These are phyloP conservation scores for Pristionchus japonicus DNA, from an alignment of 2,888 invertebrate genomes.

Conservation along the genomic window DNA sequence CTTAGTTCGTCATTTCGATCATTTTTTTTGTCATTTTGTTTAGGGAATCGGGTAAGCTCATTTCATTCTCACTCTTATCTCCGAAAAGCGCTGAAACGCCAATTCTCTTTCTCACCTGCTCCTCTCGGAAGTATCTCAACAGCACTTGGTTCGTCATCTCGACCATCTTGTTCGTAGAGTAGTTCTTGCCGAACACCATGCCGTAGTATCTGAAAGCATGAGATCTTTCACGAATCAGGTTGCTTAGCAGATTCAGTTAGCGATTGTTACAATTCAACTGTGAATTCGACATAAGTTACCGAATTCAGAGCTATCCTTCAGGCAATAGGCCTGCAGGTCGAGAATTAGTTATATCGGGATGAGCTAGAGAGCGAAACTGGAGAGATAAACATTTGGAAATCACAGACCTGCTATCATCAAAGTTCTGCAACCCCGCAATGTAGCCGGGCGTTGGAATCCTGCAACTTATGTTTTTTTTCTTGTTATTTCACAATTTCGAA, in stretches of 20 bases:
- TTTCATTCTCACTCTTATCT: no score
- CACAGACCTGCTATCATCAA: not conserved
- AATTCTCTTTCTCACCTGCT: not conserved
- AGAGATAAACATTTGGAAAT: not conserved
- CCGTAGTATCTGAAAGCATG: not conserved
- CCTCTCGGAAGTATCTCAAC: slow-evolving; percentile 1
- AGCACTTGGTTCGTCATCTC: slow-evolving; percentile 7
- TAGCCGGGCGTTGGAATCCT: slow-evolving; percentile 20
- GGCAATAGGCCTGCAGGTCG: no score
- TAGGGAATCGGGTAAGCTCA: not conserved
- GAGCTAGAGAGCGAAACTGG: not conserved
- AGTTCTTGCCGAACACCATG: slow-evolving; percentile 28
- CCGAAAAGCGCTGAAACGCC: no score
- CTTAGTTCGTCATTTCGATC: not conserved
- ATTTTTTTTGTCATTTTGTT: not conserved
- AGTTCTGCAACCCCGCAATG: not conserved
- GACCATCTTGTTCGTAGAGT: slow-evolving; percentile 5
- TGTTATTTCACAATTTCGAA: not conserved
- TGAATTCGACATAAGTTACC: no score
- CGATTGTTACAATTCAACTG: no score
- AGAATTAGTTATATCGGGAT: no score
- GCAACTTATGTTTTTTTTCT: not conserved
- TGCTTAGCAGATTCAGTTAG: no score
- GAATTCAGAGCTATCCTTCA: no score
- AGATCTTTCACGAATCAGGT: no score